Evolutionary conservation across 2,888 invertebrate genomes (phyloP), one percentile per base, ranked within the genome.

Genomic region (Sesia apiformis): DNA sequence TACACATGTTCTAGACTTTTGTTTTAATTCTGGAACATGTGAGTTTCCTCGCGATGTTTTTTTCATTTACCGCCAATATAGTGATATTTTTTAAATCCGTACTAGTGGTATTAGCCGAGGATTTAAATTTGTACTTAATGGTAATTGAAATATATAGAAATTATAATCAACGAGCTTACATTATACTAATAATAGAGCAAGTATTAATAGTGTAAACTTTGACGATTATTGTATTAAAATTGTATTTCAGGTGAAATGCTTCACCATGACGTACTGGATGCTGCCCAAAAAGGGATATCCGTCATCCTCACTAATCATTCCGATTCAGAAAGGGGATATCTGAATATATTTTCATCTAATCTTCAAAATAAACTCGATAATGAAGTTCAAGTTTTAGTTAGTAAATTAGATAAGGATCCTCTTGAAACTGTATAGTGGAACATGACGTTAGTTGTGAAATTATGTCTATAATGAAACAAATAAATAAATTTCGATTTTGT

Each of bases 281-380:
- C 96, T 0, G 91, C 93, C 39, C 96, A 97, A 66, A 92, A 91
- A 55, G 94, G 95, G 40, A 91, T 91, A 8, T 92, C 93, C 56
- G 97, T 98, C 0, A 94, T 98, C 67, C 87, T 98, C 23, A 96
- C 96, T 60, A 97, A 98, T 78, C 98, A 98, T 80, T 96, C 96
- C 46, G 97, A 98, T 84, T 96, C 97, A 0, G 98, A 98, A 80
- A 91, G 98, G 58, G 97, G 98, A 4, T 98, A 93, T 75, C 86
- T 98, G 4, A 85, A 82, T 49, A 79, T 79, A 5, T 94, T 97
- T 60, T 73, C 81, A 38, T 58, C 67, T 0, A 64, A 84, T 60
- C 72, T 91, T 59, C 63, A 70, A 52, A 61, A 62, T 57, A 65
- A 72, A 63, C 66, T 90, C 56, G 78, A 90, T 1, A 86, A 91